Conservation (phyloP, 2,113 vertebrate species). For the Bubo scandiacus region DNA sequence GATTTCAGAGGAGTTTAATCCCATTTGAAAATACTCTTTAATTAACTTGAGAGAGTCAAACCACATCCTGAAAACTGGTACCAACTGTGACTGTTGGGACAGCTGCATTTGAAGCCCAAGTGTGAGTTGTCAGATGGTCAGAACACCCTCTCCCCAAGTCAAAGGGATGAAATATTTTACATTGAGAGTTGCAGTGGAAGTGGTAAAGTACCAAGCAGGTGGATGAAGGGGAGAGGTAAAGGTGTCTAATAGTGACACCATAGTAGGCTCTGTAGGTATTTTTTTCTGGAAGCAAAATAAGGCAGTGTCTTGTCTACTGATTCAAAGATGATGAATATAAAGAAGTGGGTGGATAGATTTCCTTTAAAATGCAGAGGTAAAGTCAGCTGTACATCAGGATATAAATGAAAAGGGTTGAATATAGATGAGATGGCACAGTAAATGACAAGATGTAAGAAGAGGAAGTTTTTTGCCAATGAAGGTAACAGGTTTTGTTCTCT, state of each 20-base stretch:
- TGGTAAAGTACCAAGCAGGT: background rate
- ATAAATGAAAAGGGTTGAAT: constrained; percentile 28
- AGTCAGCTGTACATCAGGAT: constrained; percentile 5
- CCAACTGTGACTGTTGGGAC: background rate
- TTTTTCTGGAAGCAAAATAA: background rate
- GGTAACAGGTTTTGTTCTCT: constrained; percentile 4
- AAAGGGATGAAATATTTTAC: background rate
- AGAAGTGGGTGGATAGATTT: background rate
- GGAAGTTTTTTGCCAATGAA: background rate
- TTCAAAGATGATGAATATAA: background rate
- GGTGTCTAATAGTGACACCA: background rate
- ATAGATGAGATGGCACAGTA: constrained; percentile 1
- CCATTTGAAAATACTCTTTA: background rate
- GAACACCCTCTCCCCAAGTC: background rate
- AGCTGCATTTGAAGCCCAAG: background rate
- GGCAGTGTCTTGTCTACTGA: background rate
- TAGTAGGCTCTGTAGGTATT: background rate
- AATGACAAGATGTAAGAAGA: background rate
- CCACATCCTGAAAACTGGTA: background rate
- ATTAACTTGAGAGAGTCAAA: background rate
- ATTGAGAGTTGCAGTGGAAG: background rate
- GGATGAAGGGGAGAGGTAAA: background rate
- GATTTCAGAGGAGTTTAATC: background rate
- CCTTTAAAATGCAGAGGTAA: constrained; percentile 24
- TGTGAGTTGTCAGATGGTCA: background rate